A percentile compares a stretch with the other conserved stretches of the same genome.
Evolutionary conservation across 1,140 invertebrate species (phyloP).

Genomic region (Xylocopa sonorina): DNA sequence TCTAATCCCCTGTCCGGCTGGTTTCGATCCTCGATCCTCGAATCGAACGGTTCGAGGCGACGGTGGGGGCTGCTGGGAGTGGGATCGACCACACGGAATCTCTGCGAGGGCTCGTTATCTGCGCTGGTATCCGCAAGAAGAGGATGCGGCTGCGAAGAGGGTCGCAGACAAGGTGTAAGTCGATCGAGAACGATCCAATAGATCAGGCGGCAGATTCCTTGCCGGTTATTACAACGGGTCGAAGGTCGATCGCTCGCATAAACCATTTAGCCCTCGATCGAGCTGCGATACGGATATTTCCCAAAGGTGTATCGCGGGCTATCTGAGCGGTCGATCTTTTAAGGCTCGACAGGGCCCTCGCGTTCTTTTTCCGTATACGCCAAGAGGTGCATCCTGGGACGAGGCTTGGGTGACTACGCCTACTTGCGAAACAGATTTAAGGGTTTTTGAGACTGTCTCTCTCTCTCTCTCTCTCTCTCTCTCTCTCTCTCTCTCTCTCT

Average conservation of each 20-base stretch:
- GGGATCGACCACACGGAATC: conserved; percentile 43
- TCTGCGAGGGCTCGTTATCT: not conserved
- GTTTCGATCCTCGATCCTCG: conserved; percentile 17
- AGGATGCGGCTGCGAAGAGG: conserved; percentile 8
- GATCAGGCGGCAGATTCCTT: conserved; percentile 79
- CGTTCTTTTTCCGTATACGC: conserved; percentile 42
- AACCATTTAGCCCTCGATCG: conserved; percentile 77
- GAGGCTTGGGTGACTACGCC: too few relatives aligned
- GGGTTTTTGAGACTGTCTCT: too few relatives aligned
- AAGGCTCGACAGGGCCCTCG: conserved; percentile 67
- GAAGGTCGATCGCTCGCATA: conserved; percentile 78
- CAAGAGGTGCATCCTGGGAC: too few relatives aligned
- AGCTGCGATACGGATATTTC: conserved; percentile 79
- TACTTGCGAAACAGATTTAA: too few relatives aligned
- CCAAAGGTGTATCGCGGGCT: conserved; percentile 78
- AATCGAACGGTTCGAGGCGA: not conserved
- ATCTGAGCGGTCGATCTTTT: conserved; percentile 68
- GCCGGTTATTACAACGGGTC: conserved; percentile 77
- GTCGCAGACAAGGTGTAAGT: conserved; percentile 70
- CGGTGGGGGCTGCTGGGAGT: not conserved
- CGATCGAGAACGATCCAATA: conserved; percentile 78
- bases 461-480: conserved; percentile 24
- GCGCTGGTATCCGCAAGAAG: conserved; percentile 4
- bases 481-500: conserved; percentile 56
- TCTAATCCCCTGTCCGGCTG: conserved; percentile 31